phyloP scores from a whole-genome alignment of 2,113 vertebrate species.

The Alaudala cheleensis region DNA sequence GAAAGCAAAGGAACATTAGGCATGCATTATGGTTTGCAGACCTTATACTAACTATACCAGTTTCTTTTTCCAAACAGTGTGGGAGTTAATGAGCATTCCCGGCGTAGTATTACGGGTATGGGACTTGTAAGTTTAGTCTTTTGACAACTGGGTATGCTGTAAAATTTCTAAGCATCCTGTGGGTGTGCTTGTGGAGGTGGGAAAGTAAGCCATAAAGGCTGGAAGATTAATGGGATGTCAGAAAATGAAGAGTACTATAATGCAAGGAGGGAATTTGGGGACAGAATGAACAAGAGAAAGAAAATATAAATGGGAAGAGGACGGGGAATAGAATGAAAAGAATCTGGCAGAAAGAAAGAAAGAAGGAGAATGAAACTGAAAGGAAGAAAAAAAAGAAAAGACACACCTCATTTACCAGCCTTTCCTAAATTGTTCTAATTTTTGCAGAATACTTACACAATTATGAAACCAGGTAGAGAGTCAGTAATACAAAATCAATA shows the following conservation, averaged over 20 bases:
- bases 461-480: background rate
- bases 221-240: conserved; percentile 54
- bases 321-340: background rate
- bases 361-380: background rate
- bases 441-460: background rate
- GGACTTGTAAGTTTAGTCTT: conserved; percentile 46
- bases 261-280: conserved; percentile 28
- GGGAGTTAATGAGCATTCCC: conserved; percentile 54
- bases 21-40: conserved; percentile 3
- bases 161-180: conserved; percentile 59
- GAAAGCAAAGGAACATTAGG: background rate
- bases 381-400: background rate
- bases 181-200: conserved; percentile 56
- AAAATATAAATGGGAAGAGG: conserved; percentile 28
- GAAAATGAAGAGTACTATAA: conserved; percentile 57
- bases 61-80: conserved; percentile 58
- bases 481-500: background rate
- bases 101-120: conserved; percentile 44
- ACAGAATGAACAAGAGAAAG: conserved; percentile 35
- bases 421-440: background rate
- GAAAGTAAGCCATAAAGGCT: conserved; percentile 51
- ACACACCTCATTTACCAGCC: background rate
- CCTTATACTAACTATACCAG: conserved; percentile 8
- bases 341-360: background rate
- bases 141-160: conserved; percentile 49